Evolutionary conservation across 2,797 vertebrate genomes (phyloP).

Genomic region (Dipus sagitta): DNA sequence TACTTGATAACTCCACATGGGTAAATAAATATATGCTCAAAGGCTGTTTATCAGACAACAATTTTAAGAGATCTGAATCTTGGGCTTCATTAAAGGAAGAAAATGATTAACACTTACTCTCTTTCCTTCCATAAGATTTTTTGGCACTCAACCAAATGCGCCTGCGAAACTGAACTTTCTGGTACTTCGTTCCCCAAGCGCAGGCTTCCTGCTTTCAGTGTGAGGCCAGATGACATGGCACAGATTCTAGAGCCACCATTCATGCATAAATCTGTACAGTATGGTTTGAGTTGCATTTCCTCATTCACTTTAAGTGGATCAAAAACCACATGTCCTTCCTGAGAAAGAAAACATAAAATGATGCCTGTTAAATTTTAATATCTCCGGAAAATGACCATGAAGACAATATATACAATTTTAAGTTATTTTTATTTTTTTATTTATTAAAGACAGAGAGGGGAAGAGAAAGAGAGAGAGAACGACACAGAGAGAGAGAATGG

Average conservation of each 20-base stretch:
- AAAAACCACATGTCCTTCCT: conserved; percentile 76
- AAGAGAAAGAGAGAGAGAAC: too few species aligned
- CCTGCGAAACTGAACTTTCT: conserved; percentile 74
- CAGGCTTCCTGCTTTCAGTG: background rate
- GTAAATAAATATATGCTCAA: background rate
- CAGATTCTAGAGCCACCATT: background rate
- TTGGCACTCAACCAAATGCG: conserved; percentile 81
- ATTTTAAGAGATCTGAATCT: background rate
- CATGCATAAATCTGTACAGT: conserved; percentile 42
- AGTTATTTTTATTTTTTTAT: too few species aligned
- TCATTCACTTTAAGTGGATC: conserved; percentile 68
- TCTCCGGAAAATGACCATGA: background rate
- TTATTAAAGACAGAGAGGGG: too few species aligned
- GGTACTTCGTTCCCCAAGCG: conserved; percentile 66
- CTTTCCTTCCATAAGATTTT: conserved; percentile 86
- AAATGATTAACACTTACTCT: conserved; percentile 84
- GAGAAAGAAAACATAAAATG: background rate
- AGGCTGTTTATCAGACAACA: background rate
- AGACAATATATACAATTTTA: background rate
- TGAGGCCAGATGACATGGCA: conserved; percentile 38
- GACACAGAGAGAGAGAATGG: too few species aligned
- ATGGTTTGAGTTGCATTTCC: conserved; percentile 39
- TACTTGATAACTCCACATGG: background rate
- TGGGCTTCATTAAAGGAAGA: background rate
- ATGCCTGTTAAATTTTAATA: background rate